These are phyloP conservation scores for Prunella himalayana DNA, from an alignment of 2,113 vertebrate species.

Conservation along the genomic window DNA sequence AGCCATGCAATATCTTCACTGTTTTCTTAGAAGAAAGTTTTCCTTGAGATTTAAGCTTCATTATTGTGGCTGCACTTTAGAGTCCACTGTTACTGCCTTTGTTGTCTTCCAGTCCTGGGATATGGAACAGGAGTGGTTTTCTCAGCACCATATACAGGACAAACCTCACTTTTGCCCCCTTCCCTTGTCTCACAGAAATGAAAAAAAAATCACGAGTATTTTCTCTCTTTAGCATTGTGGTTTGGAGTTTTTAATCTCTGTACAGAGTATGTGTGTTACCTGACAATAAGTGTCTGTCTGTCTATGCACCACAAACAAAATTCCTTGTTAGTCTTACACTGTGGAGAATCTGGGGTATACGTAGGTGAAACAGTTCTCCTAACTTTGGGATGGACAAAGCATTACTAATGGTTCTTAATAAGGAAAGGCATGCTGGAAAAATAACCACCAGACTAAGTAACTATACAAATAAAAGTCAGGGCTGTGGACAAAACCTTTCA, in stretches of 20 bases:
- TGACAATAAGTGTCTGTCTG: background rate
- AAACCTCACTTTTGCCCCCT: background rate
- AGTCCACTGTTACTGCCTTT: background rate
- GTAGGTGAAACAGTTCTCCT: background rate
- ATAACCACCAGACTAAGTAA: background rate
- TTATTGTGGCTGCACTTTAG: background rate
- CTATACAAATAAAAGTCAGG: background rate
- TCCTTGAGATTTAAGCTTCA: background rate
- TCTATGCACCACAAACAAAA: background rate
- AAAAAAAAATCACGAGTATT: background rate
- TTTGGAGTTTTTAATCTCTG: background rate
- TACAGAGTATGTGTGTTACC: background rate
- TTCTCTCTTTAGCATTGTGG: background rate
- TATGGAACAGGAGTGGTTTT: background rate
- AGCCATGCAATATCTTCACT: background rate
- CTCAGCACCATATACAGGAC: background rate
- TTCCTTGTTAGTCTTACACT: background rate
- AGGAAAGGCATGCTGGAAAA: background rate
- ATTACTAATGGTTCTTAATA: background rate
- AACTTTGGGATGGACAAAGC: background rate
- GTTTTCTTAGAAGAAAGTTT: background rate
- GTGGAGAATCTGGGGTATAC: background rate
- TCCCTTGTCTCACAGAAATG: background rate
- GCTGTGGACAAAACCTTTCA: slow-evolving; percentile 22
- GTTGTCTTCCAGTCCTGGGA: background rate